Evolutionary conservation across 1,140 invertebrate species (phyloP), one percentile per base, ranked within the genome.

Genomic region (Aphidius ervi): DNA sequence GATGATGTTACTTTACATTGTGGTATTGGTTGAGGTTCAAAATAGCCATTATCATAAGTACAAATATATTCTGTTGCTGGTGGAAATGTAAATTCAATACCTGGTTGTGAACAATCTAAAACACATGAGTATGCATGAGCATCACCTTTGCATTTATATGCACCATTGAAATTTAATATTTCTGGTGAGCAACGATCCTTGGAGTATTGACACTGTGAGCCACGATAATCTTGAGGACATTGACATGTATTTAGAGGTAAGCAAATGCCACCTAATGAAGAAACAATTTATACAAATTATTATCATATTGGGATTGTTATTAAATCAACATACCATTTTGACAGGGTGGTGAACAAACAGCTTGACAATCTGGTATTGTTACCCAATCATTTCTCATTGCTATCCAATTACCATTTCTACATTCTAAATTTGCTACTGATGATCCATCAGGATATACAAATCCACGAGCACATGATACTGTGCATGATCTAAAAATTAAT

Each of bases 121-220:
- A 70, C 74, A 73, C 92, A 94, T 1, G 78, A 81, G 56, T 86
- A 85, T 40, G 75, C 70, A 10, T 85, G 81, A 9, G 67, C 75
- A 64, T 85, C 79, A 4, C 84, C 86, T 2, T 76, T 81, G 67
- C 91, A 93, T 42, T 84, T 84, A 72, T 88, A 90, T 31, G 82
- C 86, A 5, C 90, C 91, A 71, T 92, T 92, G 71, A 92, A 92
- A 0, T 81, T 80, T 16, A 90, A 66, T 55, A 85, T 86, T 42
- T 82, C 78, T 2, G 82, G 70, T 62, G 80, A 81, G 69, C 89
- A 91, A 3, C 65, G 78, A 40, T 80, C 76, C 1, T 81, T 71
- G 91, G 90, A 77, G 67, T 89, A 91, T 79, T 93, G 89, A 67
- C 91, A 93, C 62, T 86, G 85, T 1, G 85, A 80, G 5, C 91